Base-by-base conservation (phyloP, 2,888 invertebrate genomes). In the Tineola bisselliella region DNA sequence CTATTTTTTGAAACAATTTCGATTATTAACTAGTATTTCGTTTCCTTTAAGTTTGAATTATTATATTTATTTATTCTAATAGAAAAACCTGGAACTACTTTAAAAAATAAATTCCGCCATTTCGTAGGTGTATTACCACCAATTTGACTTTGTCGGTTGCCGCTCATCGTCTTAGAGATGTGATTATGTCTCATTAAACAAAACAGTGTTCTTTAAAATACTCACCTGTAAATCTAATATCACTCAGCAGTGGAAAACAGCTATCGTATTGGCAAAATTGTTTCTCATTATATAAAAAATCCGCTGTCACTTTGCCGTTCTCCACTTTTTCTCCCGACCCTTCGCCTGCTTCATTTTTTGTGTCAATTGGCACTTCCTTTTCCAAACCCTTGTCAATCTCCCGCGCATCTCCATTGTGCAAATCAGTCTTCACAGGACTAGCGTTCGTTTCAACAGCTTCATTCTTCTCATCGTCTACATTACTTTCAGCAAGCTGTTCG, bases 221-320 rank as follows among this genome's bases (percentile, higher is more conserved):
- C 80, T 75, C 62, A 86, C 87, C 87, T 64, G 86, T 83, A 68
- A 87, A 87, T 72, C 84, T 75, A 25, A 87, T 86, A 69, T 86
- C 87, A 71, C 76, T 81, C 63, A 87, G 69, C 52, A 84, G 63
- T 3, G 84, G 84, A 54, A 82, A 68, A 66, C 74, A 84, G 2
- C 75, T 69, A 64, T 83, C 78, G 0, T 79, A 65, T 59, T 78
- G 74, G 63, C 83, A 84, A 63, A 82, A 89, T 12, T 84, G 84
- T 69, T 88, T 88, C 63, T 87, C 88, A 38, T 87, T 87, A 62
- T 80, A 77, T 62, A 88, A 79, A 71, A 88, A 87, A 68, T 80
- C 74, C 64, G 82, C 76, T 5, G 86, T 84, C 58, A n/a, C 25
- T 1, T 61, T 30, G 8, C 30, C 11, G 11, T 62, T 59, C 43